Evolutionary conservation across 2,888 invertebrate genomes (phyloP).

Genomic region (Girardia tigrina): DNA sequence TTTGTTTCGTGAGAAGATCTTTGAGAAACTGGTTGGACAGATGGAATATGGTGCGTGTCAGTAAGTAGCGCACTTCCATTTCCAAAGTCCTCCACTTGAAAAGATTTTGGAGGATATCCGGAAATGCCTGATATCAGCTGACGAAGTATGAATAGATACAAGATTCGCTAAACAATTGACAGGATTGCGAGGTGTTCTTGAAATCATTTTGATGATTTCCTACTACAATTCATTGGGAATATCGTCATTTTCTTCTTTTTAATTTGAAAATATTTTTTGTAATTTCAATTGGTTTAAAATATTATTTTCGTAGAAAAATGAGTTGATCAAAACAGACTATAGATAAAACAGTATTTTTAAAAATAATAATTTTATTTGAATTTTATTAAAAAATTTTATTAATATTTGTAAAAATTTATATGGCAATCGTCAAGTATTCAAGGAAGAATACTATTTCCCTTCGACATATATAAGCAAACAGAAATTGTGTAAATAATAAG

Average conservation of each 20-base stretch:
- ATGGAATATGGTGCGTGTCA: not conserved
- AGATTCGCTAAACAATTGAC: not conserved
- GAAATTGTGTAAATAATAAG: too few species aligned
- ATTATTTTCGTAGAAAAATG: too few species aligned
- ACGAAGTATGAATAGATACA: not conserved
- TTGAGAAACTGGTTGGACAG: not conserved
- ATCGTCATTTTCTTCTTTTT: slow-evolving; percentile 30
- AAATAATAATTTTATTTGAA: too few species aligned
- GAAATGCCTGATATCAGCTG: slow-evolving; percentile 3
- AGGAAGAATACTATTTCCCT: too few species aligned
- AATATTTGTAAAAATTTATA: too few species aligned
- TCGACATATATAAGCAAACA: too few species aligned
- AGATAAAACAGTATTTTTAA: too few species aligned
- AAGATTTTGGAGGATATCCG: not conserved
- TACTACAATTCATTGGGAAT: not conserved
- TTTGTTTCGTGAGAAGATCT: not conserved
- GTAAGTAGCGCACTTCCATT: not conserved
- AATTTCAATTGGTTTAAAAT: too few species aligned
- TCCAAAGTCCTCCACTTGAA: not conserved
- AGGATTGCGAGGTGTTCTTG: not conserved
- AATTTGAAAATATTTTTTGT: too few species aligned
- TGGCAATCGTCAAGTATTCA: too few species aligned
- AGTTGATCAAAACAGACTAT: too few species aligned
- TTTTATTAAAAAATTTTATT: too few species aligned
- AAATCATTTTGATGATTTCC: not conserved